These are phyloP conservation scores for Margarornis squamiger DNA, from an alignment of 2,797 vertebrate species.

Conservation along the genomic window DNA sequence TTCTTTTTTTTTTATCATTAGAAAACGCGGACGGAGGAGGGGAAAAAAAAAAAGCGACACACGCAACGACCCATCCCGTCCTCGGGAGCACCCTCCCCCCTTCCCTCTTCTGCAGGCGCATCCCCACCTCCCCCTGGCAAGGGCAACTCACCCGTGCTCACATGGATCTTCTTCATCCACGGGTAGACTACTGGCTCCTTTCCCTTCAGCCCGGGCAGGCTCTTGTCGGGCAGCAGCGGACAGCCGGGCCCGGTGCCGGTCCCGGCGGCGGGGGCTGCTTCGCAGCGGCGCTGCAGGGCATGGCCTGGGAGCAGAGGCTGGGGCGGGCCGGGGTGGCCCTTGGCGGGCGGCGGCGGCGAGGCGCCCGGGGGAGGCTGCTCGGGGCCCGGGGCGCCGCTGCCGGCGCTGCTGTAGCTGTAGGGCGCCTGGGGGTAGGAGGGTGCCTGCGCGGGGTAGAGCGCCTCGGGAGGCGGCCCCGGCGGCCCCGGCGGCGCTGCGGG, in stretches of 20 bases:
- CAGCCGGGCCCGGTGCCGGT: constrained; percentile 68
- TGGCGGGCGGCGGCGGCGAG: constrained; percentile 67
- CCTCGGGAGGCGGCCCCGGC: constrained; percentile 74
- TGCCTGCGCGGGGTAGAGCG: constrained; percentile 81
- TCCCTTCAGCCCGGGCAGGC: constrained; percentile 73
- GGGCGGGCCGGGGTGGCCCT: constrained; percentile 69
- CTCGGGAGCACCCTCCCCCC: constrained; percentile 16
- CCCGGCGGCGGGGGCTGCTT: constrained; percentile 57
- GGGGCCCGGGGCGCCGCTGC: constrained; percentile 73
- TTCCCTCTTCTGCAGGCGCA: neutral
- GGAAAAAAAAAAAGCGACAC: neutral
- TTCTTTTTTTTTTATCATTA: neutral
- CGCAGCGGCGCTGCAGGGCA: constrained; percentile 64
- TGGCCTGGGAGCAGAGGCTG: constrained; percentile 66
- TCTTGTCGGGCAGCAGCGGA: constrained; percentile 71
- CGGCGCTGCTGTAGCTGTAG: constrained; percentile 83
- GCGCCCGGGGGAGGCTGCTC: constrained; percentile 77
- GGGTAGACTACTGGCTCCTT: constrained; percentile 97
- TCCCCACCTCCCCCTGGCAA: constrained; percentile 65
- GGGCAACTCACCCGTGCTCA: constrained; percentile 91
- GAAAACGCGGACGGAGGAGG: constrained; percentile 4
- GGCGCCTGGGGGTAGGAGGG: constrained; percentile 86
- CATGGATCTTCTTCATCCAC: constrained; percentile 99
- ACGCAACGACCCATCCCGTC: constrained; percentile 28
- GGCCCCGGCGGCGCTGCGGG: constrained; percentile 70